These are phyloP conservation scores for Onchidella celtica DNA, from an alignment of 2,888 invertebrate genomes.

Conservation along the genomic window DNA sequence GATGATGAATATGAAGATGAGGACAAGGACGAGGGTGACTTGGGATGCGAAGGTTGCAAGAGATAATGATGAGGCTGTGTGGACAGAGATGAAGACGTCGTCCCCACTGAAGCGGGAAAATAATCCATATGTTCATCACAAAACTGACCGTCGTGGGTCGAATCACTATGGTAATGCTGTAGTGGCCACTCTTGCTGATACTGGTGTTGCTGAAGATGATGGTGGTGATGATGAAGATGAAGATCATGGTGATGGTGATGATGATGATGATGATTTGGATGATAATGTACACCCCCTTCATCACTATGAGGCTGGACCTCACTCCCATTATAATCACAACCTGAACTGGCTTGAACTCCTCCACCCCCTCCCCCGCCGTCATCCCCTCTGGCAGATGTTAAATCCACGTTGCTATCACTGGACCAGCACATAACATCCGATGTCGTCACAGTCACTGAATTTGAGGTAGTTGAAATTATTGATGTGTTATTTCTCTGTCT, in stretches of 20 bases:
- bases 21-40: constrained; percentile 23
- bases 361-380: background rate
- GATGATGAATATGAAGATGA: constrained; percentile 37
- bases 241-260: background rate
- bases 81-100: background rate
- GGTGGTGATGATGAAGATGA: too few species aligned
- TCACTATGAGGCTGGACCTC: background rate
- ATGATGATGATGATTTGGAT: background rate
- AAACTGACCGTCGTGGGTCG: background rate
- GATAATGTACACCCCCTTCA: background rate
- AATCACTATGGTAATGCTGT: background rate
- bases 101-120: background rate
- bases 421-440: too few species aligned
- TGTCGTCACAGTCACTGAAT: background rate
- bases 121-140: constrained; percentile 31
- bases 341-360: background rate
- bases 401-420: too few species aligned
- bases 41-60: background rate
- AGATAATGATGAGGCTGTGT: background rate
- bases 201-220: too few species aligned
- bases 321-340: background rate
- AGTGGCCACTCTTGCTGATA: background rate
- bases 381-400: background rate
- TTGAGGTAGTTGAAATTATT: constrained; percentile 29
- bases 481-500: background rate